Conservation (phyloP, 1,140 invertebrate genomes). For the Pseudomyrmex concolor region DNA sequence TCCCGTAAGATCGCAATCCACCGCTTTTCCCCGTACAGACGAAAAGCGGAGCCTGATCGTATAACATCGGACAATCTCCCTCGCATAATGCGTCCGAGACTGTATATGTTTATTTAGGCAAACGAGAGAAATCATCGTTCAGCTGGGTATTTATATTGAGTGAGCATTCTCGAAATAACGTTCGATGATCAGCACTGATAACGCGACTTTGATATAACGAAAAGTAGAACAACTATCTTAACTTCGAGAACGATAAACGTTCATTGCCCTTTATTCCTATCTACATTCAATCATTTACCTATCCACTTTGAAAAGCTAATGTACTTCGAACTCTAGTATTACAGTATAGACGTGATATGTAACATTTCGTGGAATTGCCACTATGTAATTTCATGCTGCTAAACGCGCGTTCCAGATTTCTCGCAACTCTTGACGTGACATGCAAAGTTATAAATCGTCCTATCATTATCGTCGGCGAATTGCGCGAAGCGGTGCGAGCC, state of each 20-base stretch:
- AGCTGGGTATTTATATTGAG: slow-evolving; percentile 69
- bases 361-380: too few species aligned
- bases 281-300: too few species aligned
- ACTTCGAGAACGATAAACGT: not conserved
- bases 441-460: slow-evolving; percentile 16
- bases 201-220: not conserved
- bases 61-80: slow-evolving; percentile 47
- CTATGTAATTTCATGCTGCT: too few species aligned
- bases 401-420: too few species aligned
- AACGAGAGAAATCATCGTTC: slow-evolving; percentile 75
- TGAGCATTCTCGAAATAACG: slow-evolving; percentile 48
- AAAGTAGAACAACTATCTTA: not conserved
- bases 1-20: slow-evolving; percentile 52
- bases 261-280: not conserved
- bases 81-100: slow-evolving; percentile 68
- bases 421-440: not conserved
- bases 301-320: too few species aligned
- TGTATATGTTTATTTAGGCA: slow-evolving; percentile 83
- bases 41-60: slow-evolving; percentile 45
- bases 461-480: slow-evolving; percentile 39
- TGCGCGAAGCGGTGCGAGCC: not conserved
- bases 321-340: too few species aligned
- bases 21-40: slow-evolving; percentile 41
- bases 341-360: too few species aligned
- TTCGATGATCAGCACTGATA: slow-evolving; percentile 33